Conservation (phyloP, 2,113 vertebrate species). For the Mus spicilegus region DNA sequence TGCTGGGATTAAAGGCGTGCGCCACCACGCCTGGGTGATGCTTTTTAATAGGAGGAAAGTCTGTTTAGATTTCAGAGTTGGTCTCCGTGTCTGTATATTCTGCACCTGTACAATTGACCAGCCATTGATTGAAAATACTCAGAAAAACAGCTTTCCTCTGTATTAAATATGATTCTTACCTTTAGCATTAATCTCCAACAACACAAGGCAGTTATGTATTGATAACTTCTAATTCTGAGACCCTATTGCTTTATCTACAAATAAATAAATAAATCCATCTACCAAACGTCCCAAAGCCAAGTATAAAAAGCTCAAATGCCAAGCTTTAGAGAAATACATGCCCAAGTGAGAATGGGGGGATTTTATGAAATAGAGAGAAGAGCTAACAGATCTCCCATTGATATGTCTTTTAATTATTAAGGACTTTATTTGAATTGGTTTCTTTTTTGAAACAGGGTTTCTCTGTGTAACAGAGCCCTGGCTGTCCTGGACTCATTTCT, state of each 20-base stretch:
- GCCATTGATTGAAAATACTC: neutral
- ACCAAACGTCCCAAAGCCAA: neutral
- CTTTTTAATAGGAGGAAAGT: conserved; percentile 1
- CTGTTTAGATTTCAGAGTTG: neutral
- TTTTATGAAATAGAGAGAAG: neutral
- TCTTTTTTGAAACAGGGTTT: too few relatives aligned
- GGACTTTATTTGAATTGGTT: too few relatives aligned
- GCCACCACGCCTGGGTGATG: too few relatives aligned
- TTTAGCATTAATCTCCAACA: neutral
- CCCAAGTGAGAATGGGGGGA: neutral
- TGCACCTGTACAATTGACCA: neutral
- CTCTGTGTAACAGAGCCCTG: too few relatives aligned
- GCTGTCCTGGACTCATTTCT: too few relatives aligned
- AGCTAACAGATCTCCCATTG: neutral
- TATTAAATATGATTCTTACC: neutral
- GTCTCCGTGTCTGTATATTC: neutral
- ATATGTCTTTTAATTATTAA: too few relatives aligned
- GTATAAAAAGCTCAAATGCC: neutral
- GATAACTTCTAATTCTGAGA: neutral
- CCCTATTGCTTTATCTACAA: neutral
- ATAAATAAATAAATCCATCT: neutral
- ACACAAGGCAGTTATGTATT: neutral
- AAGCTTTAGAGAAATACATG: neutral
- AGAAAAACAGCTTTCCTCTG: neutral
- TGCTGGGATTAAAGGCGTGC: too few relatives aligned